Evolutionary conservation across 2,888 invertebrate species (phyloP).

Genomic region (Anthophora plumipes): DNA sequence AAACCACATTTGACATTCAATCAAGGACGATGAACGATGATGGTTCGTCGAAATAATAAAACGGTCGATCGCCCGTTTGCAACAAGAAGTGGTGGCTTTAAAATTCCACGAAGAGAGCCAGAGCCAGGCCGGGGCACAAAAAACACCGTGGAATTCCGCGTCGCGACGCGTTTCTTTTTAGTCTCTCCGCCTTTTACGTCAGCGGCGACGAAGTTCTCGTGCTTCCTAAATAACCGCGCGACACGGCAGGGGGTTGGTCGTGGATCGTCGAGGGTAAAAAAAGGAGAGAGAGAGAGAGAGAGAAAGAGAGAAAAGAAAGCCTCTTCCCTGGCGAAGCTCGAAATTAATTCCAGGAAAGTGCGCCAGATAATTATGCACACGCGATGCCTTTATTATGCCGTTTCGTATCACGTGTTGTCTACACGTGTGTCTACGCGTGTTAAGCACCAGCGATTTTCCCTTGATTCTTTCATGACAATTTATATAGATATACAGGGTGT

Average conservation of each 20-base stretch:
- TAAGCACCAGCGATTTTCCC: neutral
- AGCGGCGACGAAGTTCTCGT: constrained; percentile 35
- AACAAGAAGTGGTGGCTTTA: constrained; percentile 1
- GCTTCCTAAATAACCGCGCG: constrained; percentile 44
- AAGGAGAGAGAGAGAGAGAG: too few species aligned
- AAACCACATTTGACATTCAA: neutral
- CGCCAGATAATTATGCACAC: constrained; percentile 75
- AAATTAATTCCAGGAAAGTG: constrained; percentile 77
- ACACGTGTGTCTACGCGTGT: neutral
- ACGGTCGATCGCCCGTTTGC: neutral
- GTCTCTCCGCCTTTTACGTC: neutral
- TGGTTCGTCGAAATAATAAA: neutral
- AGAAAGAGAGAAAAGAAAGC: too few species aligned
- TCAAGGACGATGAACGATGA: neutral
- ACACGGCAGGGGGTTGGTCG: constrained; percentile 23
- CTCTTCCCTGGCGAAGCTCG: constrained; percentile 59
- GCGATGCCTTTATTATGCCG: constrained; percentile 70
- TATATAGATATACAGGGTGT: too few species aligned
- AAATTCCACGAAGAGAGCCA: neutral
- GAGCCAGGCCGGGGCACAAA: neutral
- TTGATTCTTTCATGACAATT: neutral
- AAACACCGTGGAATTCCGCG: constrained; percentile 22
- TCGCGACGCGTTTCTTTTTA: constrained; percentile 28
- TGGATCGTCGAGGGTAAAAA: constrained; percentile 35
- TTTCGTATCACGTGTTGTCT: constrained; percentile 59